Percentiles rank a stretch among this genome's conserved stretches.
Evolutionary conservation across 2,888 invertebrate genomes (phyloP).

Genomic region (Tupiocoris notatus): DNA sequence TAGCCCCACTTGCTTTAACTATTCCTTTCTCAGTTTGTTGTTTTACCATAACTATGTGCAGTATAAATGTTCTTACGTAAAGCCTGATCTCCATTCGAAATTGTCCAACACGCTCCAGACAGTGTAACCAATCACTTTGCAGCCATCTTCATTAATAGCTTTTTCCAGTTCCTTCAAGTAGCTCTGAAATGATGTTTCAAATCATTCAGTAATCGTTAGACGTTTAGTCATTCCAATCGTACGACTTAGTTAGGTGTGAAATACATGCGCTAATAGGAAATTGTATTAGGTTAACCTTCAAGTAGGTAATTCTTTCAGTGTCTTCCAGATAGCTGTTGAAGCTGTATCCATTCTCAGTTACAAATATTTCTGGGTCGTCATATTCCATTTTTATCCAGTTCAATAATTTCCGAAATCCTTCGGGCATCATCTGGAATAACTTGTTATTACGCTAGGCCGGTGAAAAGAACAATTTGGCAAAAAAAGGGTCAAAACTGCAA

Average conservation of each 20-base stretch:
- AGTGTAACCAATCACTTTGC: conserved; percentile 65
- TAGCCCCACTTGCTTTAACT: no score
- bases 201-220: no score
- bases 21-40: neutral
- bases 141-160: conserved; percentile 58
- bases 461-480: no score
- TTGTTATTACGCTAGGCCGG: no score
- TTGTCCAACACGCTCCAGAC: conserved; percentile 80
- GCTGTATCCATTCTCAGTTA: conserved; percentile 57
- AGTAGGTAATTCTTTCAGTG: conserved; percentile 58
- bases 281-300: no score
- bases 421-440: conserved; percentile 56
- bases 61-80: conserved; percentile 59
- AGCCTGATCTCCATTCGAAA: conserved; percentile 77
- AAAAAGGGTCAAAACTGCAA: no score
- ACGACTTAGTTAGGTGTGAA: no score
- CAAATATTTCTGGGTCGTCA: conserved; percentile 54
- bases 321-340: conserved; percentile 50
- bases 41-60: neutral
- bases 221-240: no score
- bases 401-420: conserved; percentile 56
- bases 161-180: conserved; percentile 57
- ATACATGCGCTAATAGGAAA: no score
- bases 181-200: conserved; percentile 52
- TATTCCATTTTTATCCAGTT: conserved; percentile 56